Conservation (phyloP, 2,797 vertebrate genomes). For the Moxostoma hubbsi region DNA sequence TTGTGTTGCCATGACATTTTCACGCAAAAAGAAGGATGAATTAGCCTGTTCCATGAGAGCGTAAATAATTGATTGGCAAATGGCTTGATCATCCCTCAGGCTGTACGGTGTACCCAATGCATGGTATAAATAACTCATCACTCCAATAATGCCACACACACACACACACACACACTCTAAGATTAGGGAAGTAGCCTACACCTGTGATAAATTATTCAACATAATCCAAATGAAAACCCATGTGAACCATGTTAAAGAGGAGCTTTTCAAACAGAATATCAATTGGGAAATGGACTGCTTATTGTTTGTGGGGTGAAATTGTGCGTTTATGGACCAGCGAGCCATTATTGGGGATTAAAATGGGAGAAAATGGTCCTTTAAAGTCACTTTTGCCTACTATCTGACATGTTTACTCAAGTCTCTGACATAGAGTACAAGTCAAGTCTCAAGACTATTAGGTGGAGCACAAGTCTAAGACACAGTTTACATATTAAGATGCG, state of each 20-base stretch:
- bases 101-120: conserved; percentile 75
- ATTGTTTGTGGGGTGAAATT: not conserved
- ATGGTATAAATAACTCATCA: conserved; percentile 82
- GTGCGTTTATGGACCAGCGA: conserved; percentile 16
- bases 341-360: conserved; percentile 14
- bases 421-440: too few relatives aligned
- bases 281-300: not conserved
- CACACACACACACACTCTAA: conserved; percentile 20
- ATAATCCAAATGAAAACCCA: conserved; percentile 4
- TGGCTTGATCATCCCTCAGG: conserved; percentile 75
- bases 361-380: conserved; percentile 15
- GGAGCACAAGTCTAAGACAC: too few relatives aligned
- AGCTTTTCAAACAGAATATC: not conserved
- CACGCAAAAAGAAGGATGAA: conserved; percentile 74
- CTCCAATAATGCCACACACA: conserved; percentile 74
- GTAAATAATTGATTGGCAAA: conserved; percentile 82
- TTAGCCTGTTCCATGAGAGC: conserved; percentile 76
- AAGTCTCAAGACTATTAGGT: too few relatives aligned
- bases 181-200: conserved; percentile 15
- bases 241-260: not conserved
- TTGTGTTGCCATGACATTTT: conserved; percentile 80
- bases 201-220: conserved; percentile 2
- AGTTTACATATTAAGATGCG: too few relatives aligned
- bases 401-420: too few relatives aligned
- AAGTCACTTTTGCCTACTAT: not conserved